These are phyloP conservation scores for Deilephila elpenor DNA, from an alignment of 2,888 invertebrate species.

Conservation along the genomic window DNA sequence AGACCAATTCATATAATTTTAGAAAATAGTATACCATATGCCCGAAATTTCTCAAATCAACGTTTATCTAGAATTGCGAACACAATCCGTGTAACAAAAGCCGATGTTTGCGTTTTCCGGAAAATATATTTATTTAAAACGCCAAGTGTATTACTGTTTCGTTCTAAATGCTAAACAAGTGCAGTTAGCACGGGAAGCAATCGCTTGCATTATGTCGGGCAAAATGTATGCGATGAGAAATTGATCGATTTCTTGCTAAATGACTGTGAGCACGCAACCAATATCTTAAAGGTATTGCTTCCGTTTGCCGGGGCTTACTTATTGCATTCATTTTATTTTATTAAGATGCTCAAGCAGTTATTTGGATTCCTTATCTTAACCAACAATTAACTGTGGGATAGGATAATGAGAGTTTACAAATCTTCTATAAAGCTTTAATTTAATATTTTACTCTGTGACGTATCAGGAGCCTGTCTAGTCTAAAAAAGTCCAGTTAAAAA, in stretches of 20 bases:
- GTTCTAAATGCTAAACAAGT: conserved; percentile 22
- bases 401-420: too few species aligned
- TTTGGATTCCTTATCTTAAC: too few species aligned
- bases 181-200: conserved; percentile 9
- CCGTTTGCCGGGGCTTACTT: not conserved
- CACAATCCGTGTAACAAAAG: not conserved
- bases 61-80: not conserved
- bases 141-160: conserved; percentile 32
- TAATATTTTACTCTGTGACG: too few species aligned
- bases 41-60: not conserved
- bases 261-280: conserved; percentile 3
- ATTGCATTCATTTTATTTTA: not conserved
- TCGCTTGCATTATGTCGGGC: conserved; percentile 17
- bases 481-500: too few species aligned
- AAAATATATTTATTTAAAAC: conserved; percentile 9
- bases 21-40: not conserved
- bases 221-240: conserved; percentile 12
- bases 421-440: too few species aligned
- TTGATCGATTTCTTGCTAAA: conserved; percentile 14
- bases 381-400: too few species aligned
- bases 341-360: not conserved
- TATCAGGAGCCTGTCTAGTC: too few species aligned
- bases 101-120: not conserved
- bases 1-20: too few species aligned
- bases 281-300: not conserved